Percentiles rank a stretch among this genome's conserved stretches.
Conservation (phyloP, 2,888 invertebrate genomes). For the Pilophorus perplexus region DNA sequence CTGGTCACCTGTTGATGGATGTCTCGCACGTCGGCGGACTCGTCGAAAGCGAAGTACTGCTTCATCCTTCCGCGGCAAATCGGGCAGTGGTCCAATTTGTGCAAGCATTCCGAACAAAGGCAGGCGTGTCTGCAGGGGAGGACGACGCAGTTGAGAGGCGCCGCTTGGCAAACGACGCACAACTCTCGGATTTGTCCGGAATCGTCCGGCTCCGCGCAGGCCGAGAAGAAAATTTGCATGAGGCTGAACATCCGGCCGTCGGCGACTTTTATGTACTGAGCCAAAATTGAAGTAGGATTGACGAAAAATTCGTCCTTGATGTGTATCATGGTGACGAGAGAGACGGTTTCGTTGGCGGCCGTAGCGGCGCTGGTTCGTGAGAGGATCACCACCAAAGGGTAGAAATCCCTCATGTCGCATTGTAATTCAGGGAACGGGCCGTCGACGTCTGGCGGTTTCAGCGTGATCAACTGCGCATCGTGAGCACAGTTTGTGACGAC, state of each 20-base stretch:
- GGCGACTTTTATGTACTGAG: constrained; percentile 12
- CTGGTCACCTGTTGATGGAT: too few species aligned
- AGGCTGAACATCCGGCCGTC: constrained; percentile 2
- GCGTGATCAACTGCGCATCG: not conserved
- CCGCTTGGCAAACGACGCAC: not conserved
- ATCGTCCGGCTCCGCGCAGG: not conserved
- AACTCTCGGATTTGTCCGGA: not conserved
- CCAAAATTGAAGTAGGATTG: not conserved
- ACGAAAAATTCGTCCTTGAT: not conserved
- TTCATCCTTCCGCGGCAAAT: not conserved
- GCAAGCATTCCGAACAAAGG: not conserved
- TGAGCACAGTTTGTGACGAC: too few species aligned
- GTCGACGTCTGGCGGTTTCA: not conserved
- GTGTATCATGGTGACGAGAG: not conserved
- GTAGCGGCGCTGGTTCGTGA: too few species aligned
- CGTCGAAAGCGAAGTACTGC: not conserved
- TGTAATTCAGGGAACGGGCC: not conserved
- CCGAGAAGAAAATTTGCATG: not conserved
- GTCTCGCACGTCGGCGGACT: not conserved
- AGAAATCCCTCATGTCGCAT: not conserved
- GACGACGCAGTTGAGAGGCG: not conserved
- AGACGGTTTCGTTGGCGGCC: not conserved
- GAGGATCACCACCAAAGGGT: constrained; percentile 7
- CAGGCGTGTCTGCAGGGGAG: constrained; percentile 15
- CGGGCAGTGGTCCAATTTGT: not conserved